Conservation (phyloP, 2,797 vertebrate species). For the Peromyscus attwateri region DNA sequence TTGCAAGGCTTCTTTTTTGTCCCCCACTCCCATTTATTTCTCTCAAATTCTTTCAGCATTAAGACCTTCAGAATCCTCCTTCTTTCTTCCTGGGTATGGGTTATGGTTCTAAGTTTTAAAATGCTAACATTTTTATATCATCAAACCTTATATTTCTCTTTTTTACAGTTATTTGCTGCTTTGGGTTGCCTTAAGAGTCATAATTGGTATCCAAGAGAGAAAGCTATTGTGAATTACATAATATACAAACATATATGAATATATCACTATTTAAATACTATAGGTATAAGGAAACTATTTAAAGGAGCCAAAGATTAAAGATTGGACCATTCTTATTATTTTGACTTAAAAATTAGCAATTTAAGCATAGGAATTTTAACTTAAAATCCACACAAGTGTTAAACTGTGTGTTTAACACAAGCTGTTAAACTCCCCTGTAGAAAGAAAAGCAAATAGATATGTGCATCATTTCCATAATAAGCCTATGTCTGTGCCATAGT, state of each 20-base stretch:
- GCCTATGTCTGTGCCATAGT: background rate
- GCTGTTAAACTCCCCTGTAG: background rate
- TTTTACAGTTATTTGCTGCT: background rate
- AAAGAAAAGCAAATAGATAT: background rate
- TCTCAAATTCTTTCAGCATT: background rate
- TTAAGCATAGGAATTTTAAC: background rate
- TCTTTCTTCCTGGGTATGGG: background rate
- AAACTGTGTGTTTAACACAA: no score
- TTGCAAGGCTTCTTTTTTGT: background rate
- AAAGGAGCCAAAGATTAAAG: background rate
- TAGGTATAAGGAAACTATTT: background rate
- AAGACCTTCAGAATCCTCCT: background rate
- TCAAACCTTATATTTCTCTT: background rate
- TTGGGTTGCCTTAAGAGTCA: background rate
- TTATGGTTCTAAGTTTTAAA: background rate
- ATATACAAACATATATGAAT: background rate
- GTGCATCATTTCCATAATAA: background rate
- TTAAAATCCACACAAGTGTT: background rate
- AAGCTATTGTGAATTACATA: background rate
- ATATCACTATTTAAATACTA: background rate
- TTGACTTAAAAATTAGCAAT: background rate
- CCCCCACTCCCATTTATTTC: no score
- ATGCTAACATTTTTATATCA: conserved; percentile 22
- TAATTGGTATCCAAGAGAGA: background rate
- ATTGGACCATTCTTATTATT: background rate